phyloP scores from a whole-genome alignment of 2,888 invertebrate genomes.

The Limenitis camilla region DNA sequence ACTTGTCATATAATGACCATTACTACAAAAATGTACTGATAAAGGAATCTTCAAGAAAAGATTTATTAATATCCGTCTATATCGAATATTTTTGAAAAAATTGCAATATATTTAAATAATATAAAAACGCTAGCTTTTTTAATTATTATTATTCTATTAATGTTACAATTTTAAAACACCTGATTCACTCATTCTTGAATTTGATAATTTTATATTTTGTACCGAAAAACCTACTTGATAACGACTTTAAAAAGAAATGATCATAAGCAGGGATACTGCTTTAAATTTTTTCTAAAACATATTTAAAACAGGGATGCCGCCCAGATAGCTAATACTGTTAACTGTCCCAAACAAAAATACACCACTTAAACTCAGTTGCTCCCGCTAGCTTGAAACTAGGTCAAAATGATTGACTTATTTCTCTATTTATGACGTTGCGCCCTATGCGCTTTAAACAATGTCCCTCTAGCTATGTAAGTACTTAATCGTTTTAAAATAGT shows the following conservation, averaged over 20 bases:
- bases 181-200: no score
- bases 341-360: constrained; percentile 16
- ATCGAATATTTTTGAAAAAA: no score
- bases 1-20: no score
- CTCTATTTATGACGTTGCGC: constrained; percentile 25
- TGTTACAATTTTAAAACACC: no score
- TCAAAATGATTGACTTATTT: constrained; percentile 29
- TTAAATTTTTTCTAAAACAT: neutral
- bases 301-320: constrained; percentile 17
- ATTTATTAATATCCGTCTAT: no score
- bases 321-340: constrained; percentile 9
- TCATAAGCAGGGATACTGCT: neutral
- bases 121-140: no score
- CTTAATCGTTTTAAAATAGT: constrained; percentile 1
- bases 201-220: no score
- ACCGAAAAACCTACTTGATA: no score
- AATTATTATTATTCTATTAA: no score
- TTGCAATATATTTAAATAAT: no score
- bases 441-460: constrained; percentile 11
- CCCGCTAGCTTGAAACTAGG: constrained; percentile 26
- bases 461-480: constrained; percentile 4
- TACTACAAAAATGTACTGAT: no score
- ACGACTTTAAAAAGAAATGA: neutral
- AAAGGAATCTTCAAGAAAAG: no score
- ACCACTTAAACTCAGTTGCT: constrained; percentile 19